Evolutionary conservation across 2,113 vertebrate genomes (phyloP).

Genomic region (Leuciscus idus): DNA sequence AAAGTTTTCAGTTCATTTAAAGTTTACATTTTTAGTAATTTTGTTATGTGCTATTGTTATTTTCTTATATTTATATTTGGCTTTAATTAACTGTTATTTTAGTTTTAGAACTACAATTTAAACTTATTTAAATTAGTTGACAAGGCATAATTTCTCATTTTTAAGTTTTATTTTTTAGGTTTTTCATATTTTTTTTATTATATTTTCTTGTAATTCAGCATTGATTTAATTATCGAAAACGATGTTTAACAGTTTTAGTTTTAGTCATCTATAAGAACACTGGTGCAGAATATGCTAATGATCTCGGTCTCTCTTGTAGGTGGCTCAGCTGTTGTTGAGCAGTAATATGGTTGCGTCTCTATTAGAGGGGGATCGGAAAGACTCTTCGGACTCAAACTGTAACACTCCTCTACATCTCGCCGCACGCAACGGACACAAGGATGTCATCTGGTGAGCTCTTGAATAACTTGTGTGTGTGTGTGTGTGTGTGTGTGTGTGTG

Average conservation of each 20-base stretch:
- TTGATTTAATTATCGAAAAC: not conserved
- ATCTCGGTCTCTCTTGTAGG: constrained; percentile 70
- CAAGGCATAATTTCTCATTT: not conserved
- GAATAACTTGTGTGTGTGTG: not conserved
- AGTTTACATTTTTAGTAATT: too few species aligned
- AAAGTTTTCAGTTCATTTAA: not conserved
- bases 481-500: not conserved
- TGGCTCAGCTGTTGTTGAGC: constrained; percentile 89
- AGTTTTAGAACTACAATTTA: not conserved
- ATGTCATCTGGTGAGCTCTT: constrained; percentile 85
- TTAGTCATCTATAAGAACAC: not conserved
- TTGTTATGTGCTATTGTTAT: too few species aligned
- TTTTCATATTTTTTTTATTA: not conserved
- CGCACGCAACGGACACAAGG: constrained; percentile 94
- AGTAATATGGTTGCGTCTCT: constrained; percentile 91
- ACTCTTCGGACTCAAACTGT: constrained; percentile 85
- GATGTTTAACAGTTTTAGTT: not conserved
- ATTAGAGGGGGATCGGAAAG: constrained; percentile 90
- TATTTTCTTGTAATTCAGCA: not conserved
- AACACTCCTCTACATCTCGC: constrained; percentile 93
- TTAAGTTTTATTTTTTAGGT: not conserved
- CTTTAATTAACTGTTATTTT: not conserved
- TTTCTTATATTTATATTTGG: too few species aligned
- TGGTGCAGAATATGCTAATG: not conserved
- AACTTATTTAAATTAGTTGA: not conserved